phyloP scores from a whole-genome alignment of 2,888 invertebrate genomes.

The Tetramorium bicarinatum region DNA sequence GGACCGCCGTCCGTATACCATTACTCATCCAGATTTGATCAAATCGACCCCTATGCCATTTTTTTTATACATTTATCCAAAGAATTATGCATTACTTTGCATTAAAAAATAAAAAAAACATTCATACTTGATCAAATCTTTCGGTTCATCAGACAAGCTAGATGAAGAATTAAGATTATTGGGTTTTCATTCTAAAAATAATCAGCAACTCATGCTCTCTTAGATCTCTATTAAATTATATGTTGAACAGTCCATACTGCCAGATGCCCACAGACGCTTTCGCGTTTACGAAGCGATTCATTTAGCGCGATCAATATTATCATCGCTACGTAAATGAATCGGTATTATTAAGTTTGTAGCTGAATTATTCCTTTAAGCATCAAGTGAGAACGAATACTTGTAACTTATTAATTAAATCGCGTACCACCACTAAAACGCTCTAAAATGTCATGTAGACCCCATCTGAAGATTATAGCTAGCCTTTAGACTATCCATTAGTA shows the following conservation, averaged over 20 bases:
- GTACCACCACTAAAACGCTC: not conserved
- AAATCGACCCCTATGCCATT: constrained; percentile 4
- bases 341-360: not conserved
- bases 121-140: not conserved
- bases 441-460: not conserved
- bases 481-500: not conserved
- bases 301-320: not conserved
- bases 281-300: constrained; percentile 20
- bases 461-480: not conserved
- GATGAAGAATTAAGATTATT: not conserved
- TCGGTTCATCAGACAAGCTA: not conserved
- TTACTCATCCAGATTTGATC: not conserved
- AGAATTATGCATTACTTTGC: not conserved
- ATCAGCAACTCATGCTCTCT: constrained; percentile 1
- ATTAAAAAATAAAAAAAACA: not conserved
- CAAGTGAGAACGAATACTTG: not conserved
- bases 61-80: not conserved
- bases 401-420: constrained; percentile 3
- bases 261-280: constrained; percentile 62
- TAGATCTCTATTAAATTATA: not conserved
- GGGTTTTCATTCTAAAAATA: not conserved
- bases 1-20: constrained; percentile 53
- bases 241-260: too few relatives aligned
- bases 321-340: not conserved
- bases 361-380: not conserved